phyloP scores from a whole-genome alignment of 2,113 vertebrate genomes.

The Natator depressus region DNA sequence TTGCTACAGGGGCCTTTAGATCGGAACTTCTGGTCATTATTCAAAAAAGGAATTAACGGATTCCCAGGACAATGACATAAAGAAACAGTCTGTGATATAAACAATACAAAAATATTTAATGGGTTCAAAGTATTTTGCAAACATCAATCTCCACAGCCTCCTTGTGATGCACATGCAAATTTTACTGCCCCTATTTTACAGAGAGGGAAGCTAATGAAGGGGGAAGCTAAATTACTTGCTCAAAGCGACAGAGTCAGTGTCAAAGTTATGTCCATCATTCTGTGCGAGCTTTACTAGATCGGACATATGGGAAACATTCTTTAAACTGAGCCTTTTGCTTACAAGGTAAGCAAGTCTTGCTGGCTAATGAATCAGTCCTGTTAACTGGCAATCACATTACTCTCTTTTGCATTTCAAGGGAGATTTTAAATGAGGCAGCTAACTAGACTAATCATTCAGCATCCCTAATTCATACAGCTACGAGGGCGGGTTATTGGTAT shows the following conservation, averaged over 20 bases:
- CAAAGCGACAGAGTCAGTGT: neutral
- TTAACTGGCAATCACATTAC: slow-evolving; percentile 61
- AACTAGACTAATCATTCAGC: slow-evolving; percentile 48
- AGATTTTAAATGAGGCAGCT: neutral
- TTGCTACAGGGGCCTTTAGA: neutral
- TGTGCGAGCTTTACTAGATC: neutral
- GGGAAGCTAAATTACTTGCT: neutral
- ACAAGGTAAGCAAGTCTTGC: slow-evolving; percentile 22
- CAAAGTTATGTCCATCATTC: neutral
- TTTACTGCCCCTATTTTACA: neutral
- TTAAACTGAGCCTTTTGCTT: slow-evolving; percentile 7
- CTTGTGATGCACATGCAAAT: neutral
- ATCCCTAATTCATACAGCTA: slow-evolving; percentile 55
- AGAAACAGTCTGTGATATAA: neutral
- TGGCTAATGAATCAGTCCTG: slow-evolving; percentile 41
- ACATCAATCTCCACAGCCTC: neutral
- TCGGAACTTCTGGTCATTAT: neutral
- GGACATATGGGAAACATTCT: neutral
- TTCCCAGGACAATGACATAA: neutral
- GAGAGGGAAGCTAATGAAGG: neutral
- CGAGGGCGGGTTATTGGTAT: slow-evolving; percentile 46
- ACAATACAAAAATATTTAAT: neutral
- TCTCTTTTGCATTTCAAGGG: slow-evolving; percentile 41
- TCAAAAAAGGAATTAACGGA: neutral
- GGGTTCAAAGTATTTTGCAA: neutral